These are phyloP conservation scores for Phallusia fumigata DNA, from an alignment of 23 tunicate genomes.

Conservation along the genomic window DNA sequence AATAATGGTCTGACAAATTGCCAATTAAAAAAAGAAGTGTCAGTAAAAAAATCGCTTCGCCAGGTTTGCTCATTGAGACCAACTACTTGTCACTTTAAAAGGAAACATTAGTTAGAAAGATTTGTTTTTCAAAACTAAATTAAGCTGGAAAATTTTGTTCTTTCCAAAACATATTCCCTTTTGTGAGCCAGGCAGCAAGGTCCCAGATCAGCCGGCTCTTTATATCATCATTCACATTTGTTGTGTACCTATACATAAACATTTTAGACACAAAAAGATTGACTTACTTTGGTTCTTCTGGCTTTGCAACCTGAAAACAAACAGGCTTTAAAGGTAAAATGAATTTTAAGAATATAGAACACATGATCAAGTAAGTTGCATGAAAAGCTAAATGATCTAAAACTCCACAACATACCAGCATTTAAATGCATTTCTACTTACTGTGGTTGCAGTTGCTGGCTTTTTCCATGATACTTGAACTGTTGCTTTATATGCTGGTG, in stretches of 20 bases:
- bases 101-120: neutral
- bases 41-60: constrained; percentile 28
- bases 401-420: too few relatives aligned
- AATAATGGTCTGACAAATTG: too few relatives aligned
- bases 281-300: constrained; percentile 28
- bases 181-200: neutral
- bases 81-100: neutral
- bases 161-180: neutral
- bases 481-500: constrained; percentile 75
- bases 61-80: constrained; percentile 30
- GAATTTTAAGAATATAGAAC: neutral
- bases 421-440: neutral
- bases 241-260: neutral
- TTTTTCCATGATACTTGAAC: constrained; percentile 74
- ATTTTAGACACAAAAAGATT: neutral
- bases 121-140: neutral
- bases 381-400: too few relatives aligned
- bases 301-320: constrained; percentile 4
- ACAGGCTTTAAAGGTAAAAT: neutral
- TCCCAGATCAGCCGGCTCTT: constrained; percentile 31
- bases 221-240: constrained; percentile 14
- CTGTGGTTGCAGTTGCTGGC: constrained; percentile 22
- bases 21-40: neutral
- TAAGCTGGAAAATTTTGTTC: neutral
- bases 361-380: neutral